Percentiles rank a stretch among this genome's conserved stretches.
Conservation (phyloP, 1,140 invertebrate genomes). For the Pachypeltis micranthus region DNA sequence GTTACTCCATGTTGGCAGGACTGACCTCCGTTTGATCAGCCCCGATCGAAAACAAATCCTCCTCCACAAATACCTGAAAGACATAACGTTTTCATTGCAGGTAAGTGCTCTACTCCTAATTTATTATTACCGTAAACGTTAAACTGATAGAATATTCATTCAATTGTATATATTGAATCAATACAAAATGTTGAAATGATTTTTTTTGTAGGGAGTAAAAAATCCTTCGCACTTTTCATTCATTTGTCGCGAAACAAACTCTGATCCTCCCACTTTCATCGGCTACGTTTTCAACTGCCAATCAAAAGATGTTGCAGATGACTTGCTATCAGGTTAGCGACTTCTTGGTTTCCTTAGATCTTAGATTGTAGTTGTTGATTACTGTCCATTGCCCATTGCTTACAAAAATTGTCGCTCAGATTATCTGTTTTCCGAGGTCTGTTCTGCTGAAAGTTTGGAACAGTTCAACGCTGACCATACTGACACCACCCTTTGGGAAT, state of each 20-base stretch:
- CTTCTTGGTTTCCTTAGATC: too few relatives aligned
- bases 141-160: not conserved
- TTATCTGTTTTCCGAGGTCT: too few relatives aligned
- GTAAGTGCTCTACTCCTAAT: slow-evolving; percentile 33
- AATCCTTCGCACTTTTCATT: slow-evolving; percentile 85
- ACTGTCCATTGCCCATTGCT: too few relatives aligned
- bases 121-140: not conserved
- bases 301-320: slow-evolving; percentile 62
- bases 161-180: not conserved
- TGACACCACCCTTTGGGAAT: too few relatives aligned
- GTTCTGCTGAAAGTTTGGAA: too few relatives aligned
- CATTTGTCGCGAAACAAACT: slow-evolving; percentile 59
- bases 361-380: not conserved
- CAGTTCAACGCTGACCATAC: too few relatives aligned
- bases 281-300: slow-evolving; percentile 87
- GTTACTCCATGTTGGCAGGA: slow-evolving; percentile 74
- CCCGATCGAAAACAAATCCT: slow-evolving; percentile 82
- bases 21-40: slow-evolving; percentile 79
- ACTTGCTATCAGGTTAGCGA: slow-evolving; percentile 62
- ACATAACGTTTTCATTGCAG: slow-evolving; percentile 79
- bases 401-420: too few relatives aligned
- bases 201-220: slow-evolving; percentile 49
- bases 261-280: slow-evolving; percentile 52
- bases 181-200: not conserved
- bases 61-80: slow-evolving; percentile 71